Evolutionary conservation across 2,888 invertebrate genomes (phyloP), one percentile per base, ranked within the genome.

Genomic region (Megaustenia siamemsis): DNA sequence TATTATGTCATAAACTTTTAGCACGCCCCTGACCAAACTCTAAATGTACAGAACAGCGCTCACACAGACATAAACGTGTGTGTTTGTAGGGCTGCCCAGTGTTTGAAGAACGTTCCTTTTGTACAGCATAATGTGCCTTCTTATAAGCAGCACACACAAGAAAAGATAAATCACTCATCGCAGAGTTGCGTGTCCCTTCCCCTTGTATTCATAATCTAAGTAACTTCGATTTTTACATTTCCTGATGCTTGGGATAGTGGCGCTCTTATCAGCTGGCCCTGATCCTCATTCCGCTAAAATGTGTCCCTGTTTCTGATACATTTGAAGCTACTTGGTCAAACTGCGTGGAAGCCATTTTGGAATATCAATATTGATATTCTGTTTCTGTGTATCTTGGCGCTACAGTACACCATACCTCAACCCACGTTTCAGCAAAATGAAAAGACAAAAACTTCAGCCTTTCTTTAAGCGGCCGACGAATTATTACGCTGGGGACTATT

Each of bases 221-320:
- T 73, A 73, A 49, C 49, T 73, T 73, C 73, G 73, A 73, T 73
- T 73, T 73, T 73, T 21, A 45, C 73, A 73, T 73, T 73, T 73
- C 49, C 73, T 49, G 49, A 73, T 49, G 45, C 49, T 49, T 73
- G 49, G 15, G 73, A 32, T 45, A 32, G 6, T 1, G 73, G 49
- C 18, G 18, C 32, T 35, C 32, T 73, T 73, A 73, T 73, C 73
- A 15, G 1, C n/a, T 21, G 28, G 73, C 21, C 21, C 43, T 32
- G 49, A 6, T 49, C 8, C 73, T 28, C 49, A 71, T 10, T 71
- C 45, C n/a, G 43, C 24, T 8, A 3, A 5, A 32, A 32, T 21
- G 28, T 49, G 49, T n/a, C 3, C 49, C 32, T 49, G 18, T 32
- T 49, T 21, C 28, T 73, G 32, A 73, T 49, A 45, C 32, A 49